Evolutionary conservation across 2,888 invertebrate species (phyloP), one percentile per base, ranked within the genome.

Genomic region (Desoria tigrina): DNA sequence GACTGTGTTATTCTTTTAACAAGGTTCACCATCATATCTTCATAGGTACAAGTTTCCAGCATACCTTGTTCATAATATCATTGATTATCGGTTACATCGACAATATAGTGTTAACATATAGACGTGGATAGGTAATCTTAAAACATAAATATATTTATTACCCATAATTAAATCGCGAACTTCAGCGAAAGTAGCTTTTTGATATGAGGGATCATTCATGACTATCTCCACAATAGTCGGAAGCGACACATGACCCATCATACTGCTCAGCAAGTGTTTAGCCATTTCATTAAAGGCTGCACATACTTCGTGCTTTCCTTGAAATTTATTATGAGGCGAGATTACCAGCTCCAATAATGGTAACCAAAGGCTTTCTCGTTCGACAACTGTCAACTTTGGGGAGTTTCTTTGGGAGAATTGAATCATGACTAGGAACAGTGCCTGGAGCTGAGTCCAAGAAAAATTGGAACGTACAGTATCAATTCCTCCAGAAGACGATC

Each of bases 11-110:
- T 81, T 69, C 85, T 85, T 53, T 87, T 85, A 2, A 88, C 87
- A 0, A 87, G 86, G 73, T 85, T 84, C 74, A 90, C 83, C 76
- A 90, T 83, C 54, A 88, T 84, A 77, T 88, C 86, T 79, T 92
- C 90, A 78, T 89, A 89, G 39, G 86, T 84, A 68, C 89, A 90
- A 76, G 90, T 90, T 21, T 87, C 86, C 69, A 91, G 81, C 83
- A 92, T 90, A 60, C 86, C 87, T 80, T n/a, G n/a, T n/a, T n/a
- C n/a, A n/a, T n/a, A n/a, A n/a, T n/a, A n/a, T n/a, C n/a, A n/a
- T n/a, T n/a, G n/a, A 45, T 14, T 7, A n/a, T 4, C 28, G 28
- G 42, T 45, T 26, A 3, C 21, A 14, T n/a, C n/a, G n/a, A n/a
- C n/a, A n/a, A n/a, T n/a, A n/a, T n/a, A 55, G 28, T n/a, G 24